Percentiles rank a stretch among this genome's conserved stretches.
phyloP scores from a whole-genome alignment of 2,113 vertebrate genomes.

The Boulengerochromis microlepis region DNA sequence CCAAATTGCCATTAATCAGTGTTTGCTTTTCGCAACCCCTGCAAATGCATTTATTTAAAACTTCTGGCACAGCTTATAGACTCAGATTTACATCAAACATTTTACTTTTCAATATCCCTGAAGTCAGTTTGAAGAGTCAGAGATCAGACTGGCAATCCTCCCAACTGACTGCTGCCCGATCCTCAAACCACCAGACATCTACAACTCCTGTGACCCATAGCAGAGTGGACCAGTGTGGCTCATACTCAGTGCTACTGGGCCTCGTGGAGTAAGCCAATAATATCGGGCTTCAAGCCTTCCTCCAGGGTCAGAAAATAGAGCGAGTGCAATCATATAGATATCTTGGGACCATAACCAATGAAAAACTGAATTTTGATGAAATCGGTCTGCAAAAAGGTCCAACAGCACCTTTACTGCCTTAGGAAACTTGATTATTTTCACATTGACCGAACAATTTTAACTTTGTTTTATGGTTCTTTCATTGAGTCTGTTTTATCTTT shows the following conservation, averaged over 20 bases:
- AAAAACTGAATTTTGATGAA: not conserved
- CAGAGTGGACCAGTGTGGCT: not conserved
- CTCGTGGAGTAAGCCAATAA: not conserved
- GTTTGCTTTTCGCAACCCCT: not conserved
- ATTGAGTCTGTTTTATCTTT: rapidly evolving
- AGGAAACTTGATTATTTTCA: not conserved
- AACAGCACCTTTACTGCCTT: not conserved
- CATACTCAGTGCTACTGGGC: not conserved
- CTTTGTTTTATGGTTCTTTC: rapidly evolving
- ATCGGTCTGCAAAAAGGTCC: not conserved
- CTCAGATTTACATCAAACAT: not conserved
- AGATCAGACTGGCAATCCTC: not conserved
- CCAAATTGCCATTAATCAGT: not conserved
- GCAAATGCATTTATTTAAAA: not conserved
- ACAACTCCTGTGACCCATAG: not conserved
- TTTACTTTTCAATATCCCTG: not conserved
- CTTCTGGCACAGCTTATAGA: not conserved
- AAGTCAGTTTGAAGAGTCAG: not conserved
- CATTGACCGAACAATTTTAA: not conserved
- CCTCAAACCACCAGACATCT: not conserved
- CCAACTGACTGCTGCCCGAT: not conserved
- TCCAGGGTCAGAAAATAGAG: not conserved
- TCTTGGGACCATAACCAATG: not conserved
- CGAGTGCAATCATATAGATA: not conserved
- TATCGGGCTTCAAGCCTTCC: not conserved